phyloP scores from a whole-genome alignment of 2,113 vertebrate species.

The Eulemur macaco region DNA sequence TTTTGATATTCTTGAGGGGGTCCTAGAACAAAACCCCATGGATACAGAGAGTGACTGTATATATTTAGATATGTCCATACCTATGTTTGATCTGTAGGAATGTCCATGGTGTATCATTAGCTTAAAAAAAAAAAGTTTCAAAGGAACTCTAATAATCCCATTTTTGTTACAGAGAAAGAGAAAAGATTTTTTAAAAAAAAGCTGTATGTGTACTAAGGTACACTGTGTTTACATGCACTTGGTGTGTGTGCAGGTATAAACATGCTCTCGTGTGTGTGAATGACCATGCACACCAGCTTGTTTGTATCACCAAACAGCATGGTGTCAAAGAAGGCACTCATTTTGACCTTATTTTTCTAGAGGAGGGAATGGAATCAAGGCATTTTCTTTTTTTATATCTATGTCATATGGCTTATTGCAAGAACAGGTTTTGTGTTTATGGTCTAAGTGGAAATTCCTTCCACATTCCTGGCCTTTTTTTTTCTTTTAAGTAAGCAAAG shows the following conservation, averaged over 20 bases:
- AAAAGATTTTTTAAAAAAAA: background rate
- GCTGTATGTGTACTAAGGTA: background rate
- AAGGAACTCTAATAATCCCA: background rate
- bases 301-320: background rate
- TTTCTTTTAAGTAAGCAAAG: background rate
- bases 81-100: background rate
- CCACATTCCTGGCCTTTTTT: background rate
- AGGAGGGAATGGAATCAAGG: background rate
- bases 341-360: background rate
- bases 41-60: background rate
- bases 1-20: background rate
- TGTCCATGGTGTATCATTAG: background rate
- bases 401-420: background rate
- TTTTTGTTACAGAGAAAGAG: conserved; percentile 16
- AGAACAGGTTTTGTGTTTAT: background rate
- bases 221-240: background rate
- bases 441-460: background rate
- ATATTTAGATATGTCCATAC: background rate
- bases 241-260: background rate
- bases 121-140: background rate
- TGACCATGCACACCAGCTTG: background rate
- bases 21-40: background rate
- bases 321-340: background rate
- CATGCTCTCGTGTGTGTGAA: background rate
- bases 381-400: background rate